Evolutionary conservation across 2,888 invertebrate species (phyloP).

Genomic region (Hedya salicella): DNA sequence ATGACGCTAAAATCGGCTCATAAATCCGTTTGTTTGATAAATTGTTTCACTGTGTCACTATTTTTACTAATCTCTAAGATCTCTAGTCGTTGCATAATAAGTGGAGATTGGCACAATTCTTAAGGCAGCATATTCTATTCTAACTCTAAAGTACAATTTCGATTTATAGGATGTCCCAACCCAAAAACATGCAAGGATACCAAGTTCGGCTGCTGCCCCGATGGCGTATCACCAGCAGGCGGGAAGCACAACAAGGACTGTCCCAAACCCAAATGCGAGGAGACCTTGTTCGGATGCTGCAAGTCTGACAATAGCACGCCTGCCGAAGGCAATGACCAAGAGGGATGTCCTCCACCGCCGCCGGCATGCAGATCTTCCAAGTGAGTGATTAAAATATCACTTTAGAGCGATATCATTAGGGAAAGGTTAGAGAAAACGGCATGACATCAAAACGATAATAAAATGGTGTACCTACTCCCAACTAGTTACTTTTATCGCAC

Average conservation of each 20-base stretch:
- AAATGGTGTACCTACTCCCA: too few species aligned
- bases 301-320: slow-evolving; percentile 88
- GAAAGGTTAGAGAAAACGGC: too few species aligned
- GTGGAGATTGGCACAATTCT: too few species aligned
- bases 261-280: slow-evolving; percentile 88
- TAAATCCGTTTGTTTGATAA: too few species aligned
- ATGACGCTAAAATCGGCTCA: too few species aligned
- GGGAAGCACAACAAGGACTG: slow-evolving; percentile 91
- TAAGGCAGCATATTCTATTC: too few species aligned
- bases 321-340: slow-evolving; percentile 92
- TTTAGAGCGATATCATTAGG: too few species aligned
- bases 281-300: slow-evolving; percentile 95
- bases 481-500: slow-evolving; percentile 37
- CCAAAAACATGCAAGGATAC: slow-evolving; percentile 91
- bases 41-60: too few species aligned
- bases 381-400: slow-evolving; percentile 58
- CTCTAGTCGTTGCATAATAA: too few species aligned
- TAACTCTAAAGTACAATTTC: not conserved
- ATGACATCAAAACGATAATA: too few species aligned
- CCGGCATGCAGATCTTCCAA: slow-evolving; percentile 83
- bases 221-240: slow-evolving; percentile 90
- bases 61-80: too few species aligned
- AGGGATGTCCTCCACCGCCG: slow-evolving; percentile 92
- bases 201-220: slow-evolving; percentile 92
- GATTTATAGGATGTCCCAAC: slow-evolving; percentile 86